A percentile compares a stretch with the other conserved stretches of the same genome.
Evolutionary conservation across 2,888 invertebrate genomes (phyloP).

Genomic region (Hetaerina titia): DNA sequence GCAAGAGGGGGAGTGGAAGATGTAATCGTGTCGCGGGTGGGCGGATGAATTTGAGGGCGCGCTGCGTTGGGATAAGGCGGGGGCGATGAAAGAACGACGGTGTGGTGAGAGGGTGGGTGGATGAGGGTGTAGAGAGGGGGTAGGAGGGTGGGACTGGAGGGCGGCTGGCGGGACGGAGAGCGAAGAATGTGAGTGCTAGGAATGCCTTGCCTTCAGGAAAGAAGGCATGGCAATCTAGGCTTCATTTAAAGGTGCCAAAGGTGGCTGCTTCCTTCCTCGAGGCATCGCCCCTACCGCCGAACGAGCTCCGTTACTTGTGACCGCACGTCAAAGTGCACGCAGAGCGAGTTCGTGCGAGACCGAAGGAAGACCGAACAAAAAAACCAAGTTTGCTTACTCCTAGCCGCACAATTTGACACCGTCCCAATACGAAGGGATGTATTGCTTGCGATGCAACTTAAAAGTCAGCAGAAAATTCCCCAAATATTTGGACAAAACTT

Average conservation of each 20-base stretch:
- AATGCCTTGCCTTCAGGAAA: not conserved
- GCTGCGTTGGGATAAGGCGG: not conserved
- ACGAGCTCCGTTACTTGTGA: not conserved
- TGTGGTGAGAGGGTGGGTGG: not conserved
- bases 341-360: too few relatives aligned
- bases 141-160: not conserved
- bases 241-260: not conserved
- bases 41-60: not conserved
- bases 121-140: not conserved
- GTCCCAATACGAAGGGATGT: too few relatives aligned
- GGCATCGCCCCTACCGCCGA: not conserved
- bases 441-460: too few relatives aligned
- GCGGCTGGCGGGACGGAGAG: not conserved
- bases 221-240: not conserved
- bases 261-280: not conserved
- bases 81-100: not conserved
- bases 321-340: too few relatives aligned
- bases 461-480: too few relatives aligned
- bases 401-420: too few relatives aligned
- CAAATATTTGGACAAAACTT: too few relatives aligned
- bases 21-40: not conserved
- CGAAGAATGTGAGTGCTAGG: not conserved
- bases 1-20: not conserved
- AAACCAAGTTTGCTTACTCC: too few relatives aligned
- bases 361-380: too few relatives aligned